Evolutionary conservation across 1,140 invertebrate genomes (phyloP).

Genomic region (Samia ricini): DNA sequence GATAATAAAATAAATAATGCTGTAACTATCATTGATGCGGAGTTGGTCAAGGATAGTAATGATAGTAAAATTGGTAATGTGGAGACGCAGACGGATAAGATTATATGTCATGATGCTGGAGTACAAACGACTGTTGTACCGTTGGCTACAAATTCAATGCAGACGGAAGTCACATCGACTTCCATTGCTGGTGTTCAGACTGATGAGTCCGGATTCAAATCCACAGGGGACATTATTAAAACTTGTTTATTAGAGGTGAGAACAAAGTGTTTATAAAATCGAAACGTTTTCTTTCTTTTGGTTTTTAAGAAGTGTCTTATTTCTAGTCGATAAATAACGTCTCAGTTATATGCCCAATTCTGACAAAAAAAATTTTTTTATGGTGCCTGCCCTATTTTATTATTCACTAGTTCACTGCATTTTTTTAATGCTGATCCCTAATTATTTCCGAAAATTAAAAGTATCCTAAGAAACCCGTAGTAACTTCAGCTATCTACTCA

Average conservation of each 20-base stretch:
- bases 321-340: too few relatives aligned
- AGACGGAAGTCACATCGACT: slow-evolving; percentile 37
- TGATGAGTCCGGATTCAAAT: slow-evolving; percentile 41
- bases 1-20: slow-evolving; percentile 17
- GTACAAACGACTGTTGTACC: slow-evolving; percentile 36
- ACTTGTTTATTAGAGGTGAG: slow-evolving; percentile 50
- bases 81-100: slow-evolving; percentile 26
- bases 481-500: too few relatives aligned
- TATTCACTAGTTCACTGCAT: too few relatives aligned
- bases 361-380: too few relatives aligned
- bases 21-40: slow-evolving; percentile 9
- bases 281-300: background rate
- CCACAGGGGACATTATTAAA: slow-evolving; percentile 42
- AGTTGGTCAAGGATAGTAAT: slow-evolving; percentile 4
- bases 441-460: too few relatives aligned
- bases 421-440: too few relatives aligned
- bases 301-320: background rate
- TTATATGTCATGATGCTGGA: slow-evolving; percentile 24
- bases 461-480: too few relatives aligned
- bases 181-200: slow-evolving; percentile 39
- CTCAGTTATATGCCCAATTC: too few relatives aligned
- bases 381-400: too few relatives aligned
- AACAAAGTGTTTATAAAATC: slow-evolving; percentile 8
- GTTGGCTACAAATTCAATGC: slow-evolving; percentile 19
- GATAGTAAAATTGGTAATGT: background rate